Conservation (phyloP, 37 sponge, comb jelly and placozoan species). For the Hormiphora californensis region DNA sequence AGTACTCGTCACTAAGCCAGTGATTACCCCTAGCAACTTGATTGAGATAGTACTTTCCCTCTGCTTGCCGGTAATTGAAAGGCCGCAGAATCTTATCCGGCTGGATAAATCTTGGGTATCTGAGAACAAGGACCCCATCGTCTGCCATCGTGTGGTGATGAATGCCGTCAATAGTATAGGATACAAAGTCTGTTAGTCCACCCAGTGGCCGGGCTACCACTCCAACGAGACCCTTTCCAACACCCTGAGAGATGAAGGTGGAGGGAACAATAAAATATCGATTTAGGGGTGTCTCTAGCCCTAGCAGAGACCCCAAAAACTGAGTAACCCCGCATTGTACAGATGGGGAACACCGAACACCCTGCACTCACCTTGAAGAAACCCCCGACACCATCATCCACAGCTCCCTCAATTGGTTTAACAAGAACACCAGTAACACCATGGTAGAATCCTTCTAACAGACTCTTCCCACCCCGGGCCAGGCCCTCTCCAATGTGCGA, state of each 20-base stretch:
- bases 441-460: constrained; percentile 26
- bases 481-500: constrained; percentile 37
- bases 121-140: background rate
- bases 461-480: constrained; percentile 41
- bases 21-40: background rate
- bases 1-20: constrained; percentile 12
- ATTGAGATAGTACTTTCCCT: background rate
- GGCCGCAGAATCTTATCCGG: constrained; percentile 34
- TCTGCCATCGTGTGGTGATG: constrained; percentile 35
- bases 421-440: constrained; percentile 39
- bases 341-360: too few relatives aligned
- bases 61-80: background rate
- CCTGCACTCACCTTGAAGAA: too few relatives aligned
- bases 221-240: constrained; percentile 26
- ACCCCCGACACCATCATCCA: constrained; percentile 21
- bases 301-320: too few relatives aligned
- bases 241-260: constrained; percentile 32
- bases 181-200: constrained; percentile 9
- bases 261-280: too few relatives aligned
- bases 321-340: too few relatives aligned
- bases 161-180: constrained; percentile 43
- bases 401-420: constrained; percentile 37
- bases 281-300: too few relatives aligned
- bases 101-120: constrained; percentile 20
- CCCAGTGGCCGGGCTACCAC: constrained; percentile 36